Percentiles rank a stretch among this genome's conserved stretches.
These are phyloP conservation scores for Hoplodrina blanda DNA, from an alignment of 2,888 invertebrate species.

Conservation along the genomic window DNA sequence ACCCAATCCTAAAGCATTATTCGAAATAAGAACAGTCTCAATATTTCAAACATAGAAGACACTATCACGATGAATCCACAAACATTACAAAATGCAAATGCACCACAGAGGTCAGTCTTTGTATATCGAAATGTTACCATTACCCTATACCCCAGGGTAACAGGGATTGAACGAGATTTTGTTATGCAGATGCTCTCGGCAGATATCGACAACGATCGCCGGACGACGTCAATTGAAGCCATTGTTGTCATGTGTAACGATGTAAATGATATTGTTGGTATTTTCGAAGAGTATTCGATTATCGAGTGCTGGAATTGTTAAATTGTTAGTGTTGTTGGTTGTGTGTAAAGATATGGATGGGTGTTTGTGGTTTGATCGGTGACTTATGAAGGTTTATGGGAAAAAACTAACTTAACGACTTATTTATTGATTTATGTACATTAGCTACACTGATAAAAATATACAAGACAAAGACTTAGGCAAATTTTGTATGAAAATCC, in stretches of 20 bases:
- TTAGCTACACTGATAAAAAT: no score
- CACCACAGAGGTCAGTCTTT: conserved; percentile 55
- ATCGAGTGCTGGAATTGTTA: conserved; percentile 41
- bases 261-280: conserved; percentile 57
- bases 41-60: conserved; percentile 8
- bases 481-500: no score
- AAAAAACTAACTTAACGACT: no score
- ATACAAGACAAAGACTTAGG: no score
- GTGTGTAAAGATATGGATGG: conserved; percentile 8
- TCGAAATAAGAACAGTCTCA: background rate
- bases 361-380: background rate
- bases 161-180: conserved; percentile 71
- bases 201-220: conserved; percentile 66
- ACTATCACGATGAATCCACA: conserved; percentile 46
- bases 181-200: conserved; percentile 77
- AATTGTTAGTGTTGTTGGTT: conserved; percentile 11
- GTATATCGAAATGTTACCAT: conserved; percentile 55
- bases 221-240: conserved; percentile 71
- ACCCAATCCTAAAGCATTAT: background rate
- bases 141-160: conserved; percentile 55
- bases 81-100: conserved; percentile 60
- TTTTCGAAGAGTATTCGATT: conserved; percentile 53
- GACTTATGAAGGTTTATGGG: no score
- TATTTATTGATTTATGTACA: no score
- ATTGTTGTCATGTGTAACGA: conserved; percentile 53